Conservation (phyloP, 2,797 vertebrate species). For the Nannoperca australis region DNA sequence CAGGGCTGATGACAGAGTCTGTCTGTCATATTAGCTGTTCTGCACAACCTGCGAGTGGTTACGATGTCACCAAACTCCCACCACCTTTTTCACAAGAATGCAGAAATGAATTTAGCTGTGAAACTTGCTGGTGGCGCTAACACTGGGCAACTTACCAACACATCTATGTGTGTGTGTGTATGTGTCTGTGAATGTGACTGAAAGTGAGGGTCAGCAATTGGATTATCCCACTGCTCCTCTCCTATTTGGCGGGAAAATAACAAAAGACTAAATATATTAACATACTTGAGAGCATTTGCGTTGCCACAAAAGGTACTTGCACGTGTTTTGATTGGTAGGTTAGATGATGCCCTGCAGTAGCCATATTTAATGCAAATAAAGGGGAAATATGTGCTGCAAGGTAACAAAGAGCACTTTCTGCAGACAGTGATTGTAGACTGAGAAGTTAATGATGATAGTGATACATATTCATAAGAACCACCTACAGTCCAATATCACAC, state of each 20-base stretch:
- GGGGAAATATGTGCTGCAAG: slow-evolving; percentile 9
- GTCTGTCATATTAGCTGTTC: not conserved
- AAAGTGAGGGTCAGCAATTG: not conserved
- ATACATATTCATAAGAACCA: slow-evolving; percentile 64
- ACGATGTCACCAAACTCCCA: not conserved
- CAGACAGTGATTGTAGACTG: not conserved
- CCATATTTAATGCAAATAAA: not conserved
- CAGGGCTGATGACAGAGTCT: slow-evolving; percentile 3
- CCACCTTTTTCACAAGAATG: not conserved
- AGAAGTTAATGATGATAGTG: slow-evolving; percentile 1
- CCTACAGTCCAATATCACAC: slow-evolving; percentile 48
- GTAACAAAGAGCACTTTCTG: slow-evolving; percentile 2
- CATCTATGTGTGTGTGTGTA: no score
- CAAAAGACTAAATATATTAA: no score
- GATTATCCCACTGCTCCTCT: not conserved
- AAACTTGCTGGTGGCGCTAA: not conserved
- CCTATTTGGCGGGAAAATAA: not conserved
- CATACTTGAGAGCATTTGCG: no score
- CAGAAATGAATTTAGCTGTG: not conserved
- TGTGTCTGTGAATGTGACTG: not conserved
- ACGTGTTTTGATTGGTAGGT: not conserved
- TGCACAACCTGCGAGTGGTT: not conserved
- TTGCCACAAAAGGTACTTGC: not conserved
- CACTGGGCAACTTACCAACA: not conserved
- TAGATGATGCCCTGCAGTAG: no score